Conservation (phyloP, 2,113 vertebrate species). For the Gallinago undulata region DNA sequence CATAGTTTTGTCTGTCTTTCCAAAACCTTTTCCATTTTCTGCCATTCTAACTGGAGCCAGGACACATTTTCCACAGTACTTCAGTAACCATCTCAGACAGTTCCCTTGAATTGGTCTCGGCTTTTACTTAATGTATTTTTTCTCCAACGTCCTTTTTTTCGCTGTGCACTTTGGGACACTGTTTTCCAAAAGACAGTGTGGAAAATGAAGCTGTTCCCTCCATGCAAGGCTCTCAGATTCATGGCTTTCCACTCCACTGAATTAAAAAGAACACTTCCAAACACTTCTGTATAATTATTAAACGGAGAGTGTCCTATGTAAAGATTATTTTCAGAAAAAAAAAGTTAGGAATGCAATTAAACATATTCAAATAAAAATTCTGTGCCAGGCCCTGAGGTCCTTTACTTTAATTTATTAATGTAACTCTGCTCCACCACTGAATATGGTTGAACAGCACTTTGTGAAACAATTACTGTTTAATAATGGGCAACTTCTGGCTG, state of each 20-base stretch:
- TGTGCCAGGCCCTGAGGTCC: background rate
- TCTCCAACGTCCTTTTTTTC: background rate
- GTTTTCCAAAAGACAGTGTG: background rate
- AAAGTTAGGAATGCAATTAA: background rate
- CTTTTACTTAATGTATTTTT: background rate
- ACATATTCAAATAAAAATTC: background rate
- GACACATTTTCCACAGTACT: background rate
- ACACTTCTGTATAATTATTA: background rate
- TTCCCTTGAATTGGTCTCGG: too few relatives aligned
- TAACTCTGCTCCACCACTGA: background rate
- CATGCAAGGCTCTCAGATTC: accelerated
- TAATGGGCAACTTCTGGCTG: background rate
- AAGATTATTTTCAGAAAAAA: constrained; percentile 7
- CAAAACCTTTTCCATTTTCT: background rate
- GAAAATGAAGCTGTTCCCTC: background rate
- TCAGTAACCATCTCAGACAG: background rate
- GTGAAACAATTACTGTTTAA: background rate
- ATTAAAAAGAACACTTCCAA: background rate
- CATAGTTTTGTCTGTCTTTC: background rate
- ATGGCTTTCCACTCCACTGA: background rate
- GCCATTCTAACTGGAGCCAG: too few relatives aligned
- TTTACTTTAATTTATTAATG: background rate
- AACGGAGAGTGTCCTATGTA: background rate
- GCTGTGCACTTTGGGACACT: too few relatives aligned
- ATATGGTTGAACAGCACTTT: background rate